Conservation (phyloP, 2,797 vertebrate species). For the Anniella stebbinsi region DNA sequence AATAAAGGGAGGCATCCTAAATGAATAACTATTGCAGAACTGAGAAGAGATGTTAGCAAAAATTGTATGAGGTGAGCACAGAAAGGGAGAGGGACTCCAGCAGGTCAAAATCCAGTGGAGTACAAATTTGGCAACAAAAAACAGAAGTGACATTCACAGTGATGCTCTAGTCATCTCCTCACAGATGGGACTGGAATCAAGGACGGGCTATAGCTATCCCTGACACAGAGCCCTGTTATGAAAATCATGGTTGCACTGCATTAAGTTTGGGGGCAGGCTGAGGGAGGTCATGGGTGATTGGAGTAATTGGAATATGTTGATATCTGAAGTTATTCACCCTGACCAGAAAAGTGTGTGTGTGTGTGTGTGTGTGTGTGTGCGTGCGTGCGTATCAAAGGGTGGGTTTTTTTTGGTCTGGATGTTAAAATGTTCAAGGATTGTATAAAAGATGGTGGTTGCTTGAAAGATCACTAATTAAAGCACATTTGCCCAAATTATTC, state of each 20-base stretch:
- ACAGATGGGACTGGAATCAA: neutral
- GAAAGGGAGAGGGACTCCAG: neutral
- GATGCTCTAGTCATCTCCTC: neutral
- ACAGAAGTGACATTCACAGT: neutral
- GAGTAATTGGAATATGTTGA: neutral
- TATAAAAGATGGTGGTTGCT: neutral
- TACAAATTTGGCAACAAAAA: neutral
- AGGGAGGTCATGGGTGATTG: neutral
- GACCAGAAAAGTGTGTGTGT: neutral
- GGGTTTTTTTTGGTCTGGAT: neutral
- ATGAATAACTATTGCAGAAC: neutral
- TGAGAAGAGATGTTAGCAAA: neutral
- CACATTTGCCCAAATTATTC: neutral
- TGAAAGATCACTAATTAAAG: neutral
- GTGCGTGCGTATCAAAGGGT: neutral
- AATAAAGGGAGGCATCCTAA: neutral
- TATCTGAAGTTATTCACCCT: neutral
- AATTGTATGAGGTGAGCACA: neutral
- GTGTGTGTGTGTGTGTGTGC: neutral
- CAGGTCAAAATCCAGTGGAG: neutral
- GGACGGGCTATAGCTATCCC: neutral
- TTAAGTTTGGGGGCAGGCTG: neutral
- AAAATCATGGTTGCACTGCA: neutral
- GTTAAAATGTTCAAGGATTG: neutral
- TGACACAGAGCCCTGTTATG: neutral